Percentiles rank a stretch among this genome's conserved stretches.
phyloP scores from a whole-genome alignment of 2,888 invertebrate species.

The Horisme vitalbata region DNA sequence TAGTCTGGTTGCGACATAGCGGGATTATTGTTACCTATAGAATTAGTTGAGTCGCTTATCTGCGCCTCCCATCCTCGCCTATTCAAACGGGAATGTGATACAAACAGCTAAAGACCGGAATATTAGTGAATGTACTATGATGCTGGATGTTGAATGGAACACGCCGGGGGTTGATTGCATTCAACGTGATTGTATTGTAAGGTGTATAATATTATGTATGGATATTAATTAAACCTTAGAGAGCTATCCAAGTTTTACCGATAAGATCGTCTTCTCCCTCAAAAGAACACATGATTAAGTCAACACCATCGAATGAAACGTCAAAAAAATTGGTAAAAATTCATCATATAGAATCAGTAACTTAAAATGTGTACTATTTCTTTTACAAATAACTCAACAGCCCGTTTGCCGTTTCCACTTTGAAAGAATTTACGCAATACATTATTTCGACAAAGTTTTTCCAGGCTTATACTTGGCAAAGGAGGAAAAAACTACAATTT shows the following conservation, averaged over 20 bases:
- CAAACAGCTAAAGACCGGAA: constrained; percentile 8
- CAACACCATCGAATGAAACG: too few species aligned
- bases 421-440: constrained; percentile 22
- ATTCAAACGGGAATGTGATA: constrained; percentile 1
- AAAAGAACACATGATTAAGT: too few species aligned
- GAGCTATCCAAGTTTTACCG: too few species aligned
- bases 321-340: too few species aligned
- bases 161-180: constrained; percentile 3
- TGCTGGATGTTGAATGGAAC: constrained; percentile 10
- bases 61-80: constrained; percentile 5
- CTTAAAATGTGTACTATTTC: too few species aligned
- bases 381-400: constrained; percentile 11
- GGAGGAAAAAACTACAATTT: constrained; percentile 44
- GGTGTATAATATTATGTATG: too few species aligned
- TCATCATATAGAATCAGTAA: too few species aligned
- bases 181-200: constrained; percentile 1
- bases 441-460: constrained; percentile 30
- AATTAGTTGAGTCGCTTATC: constrained; percentile 22
- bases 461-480: constrained; percentile 27
- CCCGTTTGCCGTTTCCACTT: constrained; percentile 16
- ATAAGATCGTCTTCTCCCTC: too few species aligned
- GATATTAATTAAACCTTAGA: too few species aligned
- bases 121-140: constrained; percentile 11
- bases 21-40: constrained; percentile 17
- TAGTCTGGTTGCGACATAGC: constrained; percentile 7